phyloP scores from a whole-genome alignment of 23 tunicate species.

The Halocynthia roretzi region DNA sequence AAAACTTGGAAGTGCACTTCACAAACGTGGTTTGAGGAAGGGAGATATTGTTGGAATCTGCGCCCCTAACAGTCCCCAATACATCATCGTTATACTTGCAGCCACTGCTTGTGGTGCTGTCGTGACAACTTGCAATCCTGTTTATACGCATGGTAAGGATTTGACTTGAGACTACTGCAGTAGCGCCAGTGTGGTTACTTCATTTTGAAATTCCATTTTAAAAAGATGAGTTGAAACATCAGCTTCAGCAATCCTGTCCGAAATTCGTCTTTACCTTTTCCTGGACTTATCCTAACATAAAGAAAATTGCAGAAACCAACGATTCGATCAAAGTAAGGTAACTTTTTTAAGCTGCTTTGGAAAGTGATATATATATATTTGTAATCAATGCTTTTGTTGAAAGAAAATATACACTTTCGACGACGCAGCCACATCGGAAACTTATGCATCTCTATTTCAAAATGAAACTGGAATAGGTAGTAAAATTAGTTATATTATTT shows the following conservation, averaged over 20 bases:
- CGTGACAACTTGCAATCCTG: conserved; percentile 27
- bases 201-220: neutral
- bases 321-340: conserved; percentile 23
- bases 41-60: conserved; percentile 38
- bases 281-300: conserved; percentile 5
- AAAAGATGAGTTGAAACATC: conserved; percentile 37
- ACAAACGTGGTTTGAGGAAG: conserved; percentile 17
- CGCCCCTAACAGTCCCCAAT: conserved; percentile 33
- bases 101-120: conserved; percentile 33
- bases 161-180: neutral
- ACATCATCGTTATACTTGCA: conserved; percentile 16
- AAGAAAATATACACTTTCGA: conserved; percentile 40
- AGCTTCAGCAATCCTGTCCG: conserved; percentile 34
- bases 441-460: conserved; percentile 16
- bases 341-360: neutral
- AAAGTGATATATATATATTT: neutral
- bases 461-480: conserved; percentile 22
- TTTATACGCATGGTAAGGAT: conserved; percentile 20
- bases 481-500: neutral
- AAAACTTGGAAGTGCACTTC: conserved; percentile 35
- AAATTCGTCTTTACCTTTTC: conserved; percentile 32
- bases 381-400: neutral
- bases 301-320: conserved; percentile 8
- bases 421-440: neutral
- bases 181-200: neutral